Conservation (phyloP, 1,140 invertebrate species). For the Ceratosolen solmsi region DNA sequence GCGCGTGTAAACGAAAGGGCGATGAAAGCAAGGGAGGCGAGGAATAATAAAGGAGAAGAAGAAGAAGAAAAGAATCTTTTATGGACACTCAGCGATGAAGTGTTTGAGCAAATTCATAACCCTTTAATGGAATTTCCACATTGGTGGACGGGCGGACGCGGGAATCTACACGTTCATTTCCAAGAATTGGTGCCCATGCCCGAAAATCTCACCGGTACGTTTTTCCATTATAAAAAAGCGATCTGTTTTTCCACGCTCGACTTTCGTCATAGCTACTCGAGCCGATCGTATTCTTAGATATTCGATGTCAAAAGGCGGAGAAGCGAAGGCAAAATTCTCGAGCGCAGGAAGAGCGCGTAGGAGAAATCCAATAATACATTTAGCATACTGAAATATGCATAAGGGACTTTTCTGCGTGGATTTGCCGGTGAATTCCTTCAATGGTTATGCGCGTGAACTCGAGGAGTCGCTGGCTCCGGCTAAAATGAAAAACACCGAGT, state of each 20-base stretch:
- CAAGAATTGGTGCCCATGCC: background rate
- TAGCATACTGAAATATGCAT: background rate
- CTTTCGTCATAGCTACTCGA: too few species aligned
- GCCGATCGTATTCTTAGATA: background rate
- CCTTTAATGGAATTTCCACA: constrained; percentile 11
- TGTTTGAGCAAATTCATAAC: background rate
- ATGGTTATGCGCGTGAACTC: background rate
- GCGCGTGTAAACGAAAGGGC: too few species aligned
- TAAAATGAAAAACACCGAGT: background rate
- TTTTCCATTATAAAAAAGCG: too few species aligned
- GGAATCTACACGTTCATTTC: background rate
- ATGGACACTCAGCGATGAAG: background rate
- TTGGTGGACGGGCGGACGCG: background rate
- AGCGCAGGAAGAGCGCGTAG: background rate
- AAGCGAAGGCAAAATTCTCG: background rate
- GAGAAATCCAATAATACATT: background rate
- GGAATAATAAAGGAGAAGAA: too few species aligned
- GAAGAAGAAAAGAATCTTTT: background rate
- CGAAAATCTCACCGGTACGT: too few species aligned
- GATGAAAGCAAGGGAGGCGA: too few species aligned
- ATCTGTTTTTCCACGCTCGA: too few species aligned
- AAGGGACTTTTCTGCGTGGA: background rate
- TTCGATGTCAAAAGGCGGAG: background rate
- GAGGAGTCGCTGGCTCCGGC: background rate
- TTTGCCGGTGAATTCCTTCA: background rate